Base-by-base conservation (phyloP, 2,888 invertebrate species). In the Papilio protenor region DNA sequence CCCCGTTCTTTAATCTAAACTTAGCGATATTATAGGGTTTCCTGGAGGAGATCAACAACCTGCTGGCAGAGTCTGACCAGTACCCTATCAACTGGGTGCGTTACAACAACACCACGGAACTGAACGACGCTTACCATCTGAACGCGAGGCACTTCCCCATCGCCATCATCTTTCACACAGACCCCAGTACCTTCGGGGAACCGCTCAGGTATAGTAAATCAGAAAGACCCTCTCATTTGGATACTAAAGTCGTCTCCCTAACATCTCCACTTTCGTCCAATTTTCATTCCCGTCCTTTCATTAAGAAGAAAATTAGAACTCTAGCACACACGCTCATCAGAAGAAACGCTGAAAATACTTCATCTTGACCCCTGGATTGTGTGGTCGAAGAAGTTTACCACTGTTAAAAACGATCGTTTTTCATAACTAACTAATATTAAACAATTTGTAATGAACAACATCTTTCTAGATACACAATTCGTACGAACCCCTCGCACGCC, bases 121-220 rank as follows among this genome's bases (percentile, higher is more conserved):
- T 97, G 74, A 95, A 96, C 82, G 96, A 96, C 59, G 96, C 96
- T 0, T 97, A 97, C 87, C 96, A 96, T 95, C 95, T 94, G 80
- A 95, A 96, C 85, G 96, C 96, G 0, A 92, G 90, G 81, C 95
- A 95, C 82, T 96, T 97, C 82, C 96, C 96, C n/a, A 94, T 97
- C 71, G 96, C 97, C 18, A 95, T 97, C 75, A 96, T 97, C 83
- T 97, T 97, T 86, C 95, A 96, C 79, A 93, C 94, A 78, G 88
- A 95, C 80, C 95, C 95, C 4, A 90, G 87, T 73, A 85, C 86
- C 21, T 87, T 83, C 78, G 91, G 84, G 40, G 93, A 94, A 79
- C 91, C 93, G 0, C 92, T 97, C 59, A 94, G 95, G 96, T 96
- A 87, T 10, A 59, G 1, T 10, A 21, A 57, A 52, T 55, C n/a